These are phyloP conservation scores for Hymenochirus boettgeri DNA, from an alignment of 2,113 vertebrate species.

Conservation along the genomic window DNA sequence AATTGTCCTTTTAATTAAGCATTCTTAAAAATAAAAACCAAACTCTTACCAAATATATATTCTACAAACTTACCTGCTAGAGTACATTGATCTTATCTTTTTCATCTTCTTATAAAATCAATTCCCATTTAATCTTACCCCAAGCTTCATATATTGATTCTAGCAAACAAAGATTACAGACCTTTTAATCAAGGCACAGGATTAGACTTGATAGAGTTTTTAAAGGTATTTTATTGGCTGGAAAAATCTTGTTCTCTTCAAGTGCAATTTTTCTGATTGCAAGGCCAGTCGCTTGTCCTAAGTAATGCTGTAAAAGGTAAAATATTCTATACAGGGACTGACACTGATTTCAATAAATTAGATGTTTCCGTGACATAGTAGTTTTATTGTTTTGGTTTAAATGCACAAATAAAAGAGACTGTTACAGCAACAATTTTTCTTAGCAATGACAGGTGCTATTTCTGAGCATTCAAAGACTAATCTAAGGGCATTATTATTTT, in stretches of 20 bases:
- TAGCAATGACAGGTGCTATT: too few species aligned
- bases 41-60: too few species aligned
- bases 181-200: conserved; percentile 29
- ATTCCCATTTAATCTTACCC: conserved; percentile 32
- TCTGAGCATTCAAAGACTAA: too few species aligned
- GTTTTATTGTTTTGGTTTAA: too few species aligned
- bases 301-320: conserved; percentile 1
- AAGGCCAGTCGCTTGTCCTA: conserved; percentile 8
- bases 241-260: conserved; percentile 1
- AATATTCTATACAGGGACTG: not conserved
- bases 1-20: too few species aligned
- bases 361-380: not conserved
- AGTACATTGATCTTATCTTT: conserved; percentile 7
- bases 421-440: too few species aligned
- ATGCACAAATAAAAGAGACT: too few species aligned
- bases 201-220: conserved; percentile 11
- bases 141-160: conserved; percentile 26
- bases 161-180: conserved; percentile 28
- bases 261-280: conserved; percentile 7
- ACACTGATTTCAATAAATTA: not conserved
- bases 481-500: too few species aligned
- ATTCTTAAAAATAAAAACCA: too few species aligned
- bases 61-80: not conserved
- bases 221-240: conserved; percentile 25
- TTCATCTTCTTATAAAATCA: conserved; percentile 29